Percentiles rank a stretch among this genome's conserved stretches.
phyloP scores from a whole-genome alignment of 2,113 vertebrate genomes.

The Campylomormyrus tamandua region DNA sequence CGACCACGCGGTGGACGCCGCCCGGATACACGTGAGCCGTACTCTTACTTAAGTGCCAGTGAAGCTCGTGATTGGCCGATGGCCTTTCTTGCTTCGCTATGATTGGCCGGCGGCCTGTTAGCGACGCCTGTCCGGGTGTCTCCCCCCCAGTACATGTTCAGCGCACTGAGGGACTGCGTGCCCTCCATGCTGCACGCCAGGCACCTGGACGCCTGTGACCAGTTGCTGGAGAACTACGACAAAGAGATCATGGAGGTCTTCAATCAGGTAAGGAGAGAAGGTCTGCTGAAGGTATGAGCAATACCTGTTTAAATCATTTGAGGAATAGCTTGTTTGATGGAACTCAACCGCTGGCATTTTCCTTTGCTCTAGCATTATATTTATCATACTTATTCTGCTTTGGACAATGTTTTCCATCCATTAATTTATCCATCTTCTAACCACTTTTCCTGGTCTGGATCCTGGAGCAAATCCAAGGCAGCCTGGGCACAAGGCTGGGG shows the following conservation, averaged over 20 bases:
- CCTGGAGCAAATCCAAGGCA: not conserved
- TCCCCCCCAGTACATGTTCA: slow-evolving; percentile 85
- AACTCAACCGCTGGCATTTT: not conserved
- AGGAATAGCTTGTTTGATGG: not conserved
- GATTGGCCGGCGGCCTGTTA: not conserved
- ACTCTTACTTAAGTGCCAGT: slow-evolving; percentile 61
- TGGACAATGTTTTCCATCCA: not conserved
- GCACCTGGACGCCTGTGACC: slow-evolving; percentile 80
- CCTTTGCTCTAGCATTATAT: not conserved
- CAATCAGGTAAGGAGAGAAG: slow-evolving; percentile 67
- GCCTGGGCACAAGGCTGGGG: not conserved
- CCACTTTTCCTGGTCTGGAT: not conserved
- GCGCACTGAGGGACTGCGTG: slow-evolving; percentile 85
- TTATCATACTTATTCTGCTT: not conserved
- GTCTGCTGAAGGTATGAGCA: not conserved
- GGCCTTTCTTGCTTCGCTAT: not conserved
- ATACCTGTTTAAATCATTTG: not conserved
- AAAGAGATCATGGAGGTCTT: slow-evolving; percentile 91
- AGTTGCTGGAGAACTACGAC: slow-evolving; percentile 86
- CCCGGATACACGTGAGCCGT: slow-evolving; percentile 82
- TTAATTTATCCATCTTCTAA: not conserved
- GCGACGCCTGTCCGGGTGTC: not conserved
- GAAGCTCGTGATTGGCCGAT: not conserved
- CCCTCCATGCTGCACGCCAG: slow-evolving; percentile 83
- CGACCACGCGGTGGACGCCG: slow-evolving; percentile 88